Conservation (phyloP, 35 echinoderm and acorn worm species). For the Holothuria glaberrima region DNA sequence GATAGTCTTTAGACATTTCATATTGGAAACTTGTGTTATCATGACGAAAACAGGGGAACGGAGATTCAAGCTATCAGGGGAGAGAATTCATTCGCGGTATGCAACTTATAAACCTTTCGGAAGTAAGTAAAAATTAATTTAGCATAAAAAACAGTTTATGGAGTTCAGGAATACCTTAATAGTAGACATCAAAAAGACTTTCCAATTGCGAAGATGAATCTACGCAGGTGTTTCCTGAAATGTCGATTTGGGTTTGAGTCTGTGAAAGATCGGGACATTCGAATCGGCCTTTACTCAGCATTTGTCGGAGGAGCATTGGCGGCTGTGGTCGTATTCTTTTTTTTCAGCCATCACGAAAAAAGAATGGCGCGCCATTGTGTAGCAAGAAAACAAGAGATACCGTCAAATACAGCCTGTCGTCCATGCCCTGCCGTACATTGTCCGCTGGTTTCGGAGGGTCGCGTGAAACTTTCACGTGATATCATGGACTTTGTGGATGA, state of each 20-base stretch:
- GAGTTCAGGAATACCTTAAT: no score
- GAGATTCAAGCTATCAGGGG: no score
- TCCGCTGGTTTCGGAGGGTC: slow-evolving; percentile 49
- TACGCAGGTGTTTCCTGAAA: background rate
- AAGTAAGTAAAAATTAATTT: no score
- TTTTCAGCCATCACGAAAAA: background rate
- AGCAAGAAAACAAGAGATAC: background rate
- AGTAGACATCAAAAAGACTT: no score
- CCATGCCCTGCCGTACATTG: background rate
- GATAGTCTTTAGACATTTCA: no score
- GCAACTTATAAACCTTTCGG: no score
- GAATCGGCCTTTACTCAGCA: slow-evolving; percentile 55
- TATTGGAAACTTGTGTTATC: no score
- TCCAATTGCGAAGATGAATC: background rate
- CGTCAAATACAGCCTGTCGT: background rate
- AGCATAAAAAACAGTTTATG: no score
- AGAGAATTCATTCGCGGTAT: no score
- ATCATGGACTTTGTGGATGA: slow-evolving; percentile 63
- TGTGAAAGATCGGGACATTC: slow-evolving; percentile 64
- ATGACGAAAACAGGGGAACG: no score
- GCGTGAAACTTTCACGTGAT: slow-evolving; percentile 34
- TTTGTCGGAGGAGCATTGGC: slow-evolving; percentile 57
- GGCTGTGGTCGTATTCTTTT: background rate
- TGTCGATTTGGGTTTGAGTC: background rate
- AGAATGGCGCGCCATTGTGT: background rate